Percentiles rank a stretch among this genome's conserved stretches.
Evolutionary conservation across 2,113 vertebrate species (phyloP).

Genomic region (Amblyornis subalaris): DNA sequence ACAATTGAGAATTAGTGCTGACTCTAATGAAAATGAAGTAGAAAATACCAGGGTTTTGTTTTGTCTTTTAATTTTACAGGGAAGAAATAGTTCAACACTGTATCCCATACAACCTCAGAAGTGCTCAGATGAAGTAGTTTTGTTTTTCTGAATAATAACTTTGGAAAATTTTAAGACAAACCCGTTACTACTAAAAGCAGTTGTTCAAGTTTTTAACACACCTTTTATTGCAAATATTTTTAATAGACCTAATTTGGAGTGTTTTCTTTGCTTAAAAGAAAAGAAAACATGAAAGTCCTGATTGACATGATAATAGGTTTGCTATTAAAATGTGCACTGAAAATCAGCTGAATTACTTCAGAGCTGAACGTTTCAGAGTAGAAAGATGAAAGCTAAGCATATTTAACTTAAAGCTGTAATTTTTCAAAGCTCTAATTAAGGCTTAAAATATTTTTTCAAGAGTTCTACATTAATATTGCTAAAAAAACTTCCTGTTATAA

Average conservation of each 20-base stretch:
- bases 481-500: neutral
- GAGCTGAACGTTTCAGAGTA: neutral
- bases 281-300: slow-evolving; percentile 2
- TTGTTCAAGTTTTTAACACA: neutral
- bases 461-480: neutral
- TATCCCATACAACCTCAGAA: neutral
- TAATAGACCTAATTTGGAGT: neutral
- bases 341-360: slow-evolving; percentile 28
- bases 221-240: neutral
- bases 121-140: neutral
- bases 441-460: slow-evolving; percentile 13
- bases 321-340: neutral
- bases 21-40: neutral
- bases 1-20: neutral
- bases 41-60: neutral
- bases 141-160: neutral
- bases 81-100: neutral
- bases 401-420: slow-evolving; percentile 17
- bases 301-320: slow-evolving; percentile 21
- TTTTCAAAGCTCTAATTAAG: slow-evolving; percentile 48
- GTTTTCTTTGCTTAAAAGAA: neutral
- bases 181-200: neutral
- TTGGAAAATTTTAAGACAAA: neutral
- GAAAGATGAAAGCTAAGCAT: slow-evolving; percentile 40
- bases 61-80: neutral